These are phyloP conservation scores for Agriotes lineatus DNA, from an alignment of 2,888 invertebrate genomes.

Conservation along the genomic window DNA sequence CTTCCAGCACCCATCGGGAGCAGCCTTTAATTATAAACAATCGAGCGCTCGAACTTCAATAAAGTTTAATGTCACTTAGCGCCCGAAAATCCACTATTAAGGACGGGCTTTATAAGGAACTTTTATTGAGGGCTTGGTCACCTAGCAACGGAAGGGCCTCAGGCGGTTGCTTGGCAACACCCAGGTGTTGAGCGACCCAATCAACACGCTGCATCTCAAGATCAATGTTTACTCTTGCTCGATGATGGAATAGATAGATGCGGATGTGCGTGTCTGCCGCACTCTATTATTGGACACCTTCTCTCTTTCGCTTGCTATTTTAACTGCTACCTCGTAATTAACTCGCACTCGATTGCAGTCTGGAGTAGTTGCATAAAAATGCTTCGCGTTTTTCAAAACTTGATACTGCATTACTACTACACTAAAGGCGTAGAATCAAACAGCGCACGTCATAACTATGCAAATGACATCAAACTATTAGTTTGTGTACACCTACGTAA, in stretches of 20 bases:
- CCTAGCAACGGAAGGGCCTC: constrained; percentile 53
- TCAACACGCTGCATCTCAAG: constrained; percentile 66
- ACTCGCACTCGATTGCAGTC: no score
- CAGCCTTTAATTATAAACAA: no score
- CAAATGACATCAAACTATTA: no score
- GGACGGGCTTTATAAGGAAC: constrained; percentile 19
- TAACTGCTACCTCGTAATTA: neutral
- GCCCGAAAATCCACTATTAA: neutral
- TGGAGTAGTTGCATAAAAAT: no score
- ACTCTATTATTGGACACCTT: neutral
- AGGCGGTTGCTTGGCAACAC: constrained; percentile 64
- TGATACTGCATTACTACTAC: no score
- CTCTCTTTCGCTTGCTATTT: neutral
- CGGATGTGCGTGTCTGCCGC: constrained; percentile 17
- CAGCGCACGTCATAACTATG: no score
- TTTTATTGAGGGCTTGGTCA: constrained; percentile 44
- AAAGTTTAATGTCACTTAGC: neutral
- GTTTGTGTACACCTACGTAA: no score
- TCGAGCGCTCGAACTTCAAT: no score
- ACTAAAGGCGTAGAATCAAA: no score
- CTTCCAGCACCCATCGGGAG: no score
- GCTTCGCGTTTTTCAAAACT: no score
- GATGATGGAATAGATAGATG: constrained; percentile 28
- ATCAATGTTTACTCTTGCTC: constrained; percentile 63
- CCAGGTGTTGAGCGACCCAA: constrained; percentile 66